A percentile compares a stretch with the other conserved stretches of the same genome.
phyloP scores from a whole-genome alignment of 2,888 invertebrate genomes.

The Drosophila tanythrix region DNA sequence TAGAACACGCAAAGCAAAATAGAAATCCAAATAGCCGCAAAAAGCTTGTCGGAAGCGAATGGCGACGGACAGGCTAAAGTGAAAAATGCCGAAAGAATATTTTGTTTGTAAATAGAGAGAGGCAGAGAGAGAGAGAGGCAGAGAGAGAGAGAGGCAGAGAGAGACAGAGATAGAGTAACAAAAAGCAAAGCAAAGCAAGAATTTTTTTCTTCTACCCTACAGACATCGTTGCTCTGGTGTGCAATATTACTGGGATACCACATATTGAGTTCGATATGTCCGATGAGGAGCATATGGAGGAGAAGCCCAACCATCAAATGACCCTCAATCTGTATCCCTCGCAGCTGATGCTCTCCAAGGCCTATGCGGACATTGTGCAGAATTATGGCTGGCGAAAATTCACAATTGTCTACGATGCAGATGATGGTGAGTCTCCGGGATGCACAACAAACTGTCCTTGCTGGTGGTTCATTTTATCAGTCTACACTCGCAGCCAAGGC shows the following conservation, averaged over 20 bases:
- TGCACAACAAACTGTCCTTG: neutral
- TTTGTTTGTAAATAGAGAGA: conserved; percentile 62
- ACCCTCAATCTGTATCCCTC: conserved; percentile 90
- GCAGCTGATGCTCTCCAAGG: conserved; percentile 88
- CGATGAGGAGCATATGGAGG: conserved; percentile 83
- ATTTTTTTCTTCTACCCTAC: neutral
- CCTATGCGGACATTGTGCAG: conserved; percentile 89
- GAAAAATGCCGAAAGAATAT: neutral
- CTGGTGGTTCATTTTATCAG: neutral
- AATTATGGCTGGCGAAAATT: conserved; percentile 92
- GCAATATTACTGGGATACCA: conserved; percentile 88
- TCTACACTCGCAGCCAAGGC: conserved; percentile 84
- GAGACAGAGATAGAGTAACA: neutral
- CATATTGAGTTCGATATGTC: conserved; percentile 88
- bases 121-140: conserved; percentile 15
- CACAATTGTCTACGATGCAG: conserved; percentile 93
- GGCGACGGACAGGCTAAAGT: conserved; percentile 22
- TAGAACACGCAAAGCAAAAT: conserved; percentile 65
- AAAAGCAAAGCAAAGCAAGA: neutral
- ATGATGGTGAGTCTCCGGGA: conserved; percentile 87
- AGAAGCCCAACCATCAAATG: conserved; percentile 85
- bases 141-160: neutral
- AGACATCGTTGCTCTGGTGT: conserved; percentile 86
- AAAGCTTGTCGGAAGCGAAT: conserved; percentile 34
- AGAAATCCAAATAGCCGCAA: conserved; percentile 25